Evolutionary conservation across 1,140 invertebrate genomes (phyloP), one percentile per base, ranked within the genome.

Genomic region (Drosophila nannoptera): DNA sequence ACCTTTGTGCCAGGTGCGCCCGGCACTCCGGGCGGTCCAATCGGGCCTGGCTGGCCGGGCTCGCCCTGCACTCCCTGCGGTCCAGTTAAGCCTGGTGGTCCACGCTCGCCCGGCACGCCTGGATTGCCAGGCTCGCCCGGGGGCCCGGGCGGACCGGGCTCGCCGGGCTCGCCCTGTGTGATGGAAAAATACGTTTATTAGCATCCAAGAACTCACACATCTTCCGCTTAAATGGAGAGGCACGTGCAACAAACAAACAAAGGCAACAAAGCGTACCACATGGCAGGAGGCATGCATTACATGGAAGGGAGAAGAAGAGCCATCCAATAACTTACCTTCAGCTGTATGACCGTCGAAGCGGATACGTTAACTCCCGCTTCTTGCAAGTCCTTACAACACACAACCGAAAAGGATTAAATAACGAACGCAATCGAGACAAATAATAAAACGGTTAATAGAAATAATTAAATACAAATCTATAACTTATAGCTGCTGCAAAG

Each of bases 361-460:
- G 95, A 95, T 90, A 96, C 94, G 93, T 96, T 96, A 93, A 94
- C 94, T 75, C 95, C 95, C 90, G 93, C 93, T 90, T 94, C 94
- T 93, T 96, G 94, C 90, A 96, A 94, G 90, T 94, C 95, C 95
- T 96, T 93, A 90, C 78, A 87, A 87, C 72, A 64, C 54, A 66
- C 55, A 78, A 72, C 50, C 48, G 38, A 63, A 73, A 56, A 60
- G 35, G 60, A 66, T 63, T 56, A 59, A 75, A 73, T 32, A 31
- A 53, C 31, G 76, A 65, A 66, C 58, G 54, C 52, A 77, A 66
- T 40, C 66, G 67, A 62, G 50, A 46, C 36, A 73, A 67, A 62
- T 50, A 46, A 67, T 65, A 78, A 75, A 84, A 9, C 46, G 46
- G 49, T 65, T 73, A 75, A 78, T 75, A 14, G 64, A 78, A 42